A percentile compares a stretch with the other conserved stretches of the same genome.
phyloP scores from a whole-genome alignment of 2,113 vertebrate genomes.

The Silurus glanis region DNA sequence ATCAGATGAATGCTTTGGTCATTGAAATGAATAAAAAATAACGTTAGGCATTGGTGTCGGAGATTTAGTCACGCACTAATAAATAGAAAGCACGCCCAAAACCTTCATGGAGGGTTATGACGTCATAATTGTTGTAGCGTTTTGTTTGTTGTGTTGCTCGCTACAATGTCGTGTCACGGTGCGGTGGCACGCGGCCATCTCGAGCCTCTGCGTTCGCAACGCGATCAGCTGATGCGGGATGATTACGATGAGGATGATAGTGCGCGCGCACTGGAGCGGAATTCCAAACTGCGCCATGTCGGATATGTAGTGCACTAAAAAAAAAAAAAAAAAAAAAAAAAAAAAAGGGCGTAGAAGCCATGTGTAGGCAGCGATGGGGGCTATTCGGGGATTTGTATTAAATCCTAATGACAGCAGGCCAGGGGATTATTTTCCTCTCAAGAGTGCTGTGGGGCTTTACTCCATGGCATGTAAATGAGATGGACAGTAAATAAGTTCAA shows the following conservation, averaged over 20 bases:
- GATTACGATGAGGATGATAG: not conserved
- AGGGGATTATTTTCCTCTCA: not conserved
- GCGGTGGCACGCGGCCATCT: not conserved
- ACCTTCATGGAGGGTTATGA: not conserved
- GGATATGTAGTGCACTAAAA: slow-evolving; percentile 4
- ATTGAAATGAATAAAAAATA: not conserved
- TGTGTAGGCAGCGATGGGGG: not conserved
- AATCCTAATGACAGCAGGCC: not conserved
- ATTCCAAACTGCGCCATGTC: not conserved
- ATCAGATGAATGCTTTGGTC: not conserved
- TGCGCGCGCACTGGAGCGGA: not conserved
- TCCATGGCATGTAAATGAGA: not conserved
- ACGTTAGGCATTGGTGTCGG: not conserved
- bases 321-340: slow-evolving; percentile 1
- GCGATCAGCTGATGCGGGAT: slow-evolving; percentile 7
- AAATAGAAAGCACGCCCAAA: not conserved
- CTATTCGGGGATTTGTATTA: not conserved
- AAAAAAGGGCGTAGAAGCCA: not conserved
- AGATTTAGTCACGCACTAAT: not conserved
- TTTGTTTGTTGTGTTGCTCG: not conserved
- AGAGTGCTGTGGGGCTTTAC: not conserved
- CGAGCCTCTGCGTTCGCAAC: not conserved
- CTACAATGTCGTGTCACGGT: not conserved
- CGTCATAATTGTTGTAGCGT: too few species aligned
- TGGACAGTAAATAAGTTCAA: not conserved